Evolutionary conservation across 2,888 invertebrate species (phyloP), one percentile per base, ranked within the genome.

Genomic region (Stictocephala bisonia): DNA sequence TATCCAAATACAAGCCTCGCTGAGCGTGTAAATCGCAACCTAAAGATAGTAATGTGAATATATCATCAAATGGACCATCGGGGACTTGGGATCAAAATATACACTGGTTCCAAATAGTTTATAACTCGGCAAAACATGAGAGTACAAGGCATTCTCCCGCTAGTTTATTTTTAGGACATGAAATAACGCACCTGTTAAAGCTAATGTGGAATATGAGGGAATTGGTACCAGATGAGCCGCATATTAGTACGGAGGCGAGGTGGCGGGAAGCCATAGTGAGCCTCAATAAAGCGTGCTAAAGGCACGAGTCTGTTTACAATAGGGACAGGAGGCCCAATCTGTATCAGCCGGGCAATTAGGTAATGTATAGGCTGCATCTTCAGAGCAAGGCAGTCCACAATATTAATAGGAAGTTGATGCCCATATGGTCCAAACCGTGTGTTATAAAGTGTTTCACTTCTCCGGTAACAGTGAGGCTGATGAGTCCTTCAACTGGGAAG

Each of bases 21-120:
- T 7, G 66, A 66, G n/a, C 15, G 66, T 13, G 66, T 66, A n/a
- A 40, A 40, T 66, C 9, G 66, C n/a, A 66, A 66, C 41, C 18
- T 66, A 13, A 66, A 66, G 22, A 35, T 22, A 66, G 40, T 41
- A 40, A 41, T 66, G 15, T n/a, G 66, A 18, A 66, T 66, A 11
- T 66, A 41, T 66, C 66, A 66, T 22, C 15, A 41, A 11, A 35
- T 22, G 35, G 26, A 66, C 24, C 66, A 66, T 1, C 35, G 13
- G 22, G 20, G n/a, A n/a, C n/a, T n/a, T n/a, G n/a, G n/a, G n/a
- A n/a, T n/a, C n/a, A 18, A n/a, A 66, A 66, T 41, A 35, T 66
- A 18, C 13, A 40, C 15, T 66, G 66, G 66, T 66, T 68, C 3
- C 68, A 68, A 29, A 24, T 48, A n/a, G 26, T 50, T n/a, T 48